Conservation (phyloP, 2,797 vertebrate species). For the Pipistrellus kuhlii region DNA sequence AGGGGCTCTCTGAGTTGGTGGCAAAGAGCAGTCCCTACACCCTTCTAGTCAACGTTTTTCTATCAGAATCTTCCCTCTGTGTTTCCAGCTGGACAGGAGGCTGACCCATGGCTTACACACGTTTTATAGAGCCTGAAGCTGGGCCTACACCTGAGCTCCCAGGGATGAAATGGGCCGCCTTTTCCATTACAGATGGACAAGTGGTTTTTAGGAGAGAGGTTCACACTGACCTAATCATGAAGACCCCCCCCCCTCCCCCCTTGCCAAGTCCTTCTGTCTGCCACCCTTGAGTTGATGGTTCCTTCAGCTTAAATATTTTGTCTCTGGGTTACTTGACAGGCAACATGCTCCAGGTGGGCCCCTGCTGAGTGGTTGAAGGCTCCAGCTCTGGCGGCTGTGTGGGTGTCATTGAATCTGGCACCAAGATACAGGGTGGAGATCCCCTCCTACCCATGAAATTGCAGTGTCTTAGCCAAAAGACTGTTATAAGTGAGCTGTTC, state of each 20-base stretch:
- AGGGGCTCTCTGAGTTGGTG: not conserved
- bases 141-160: not conserved
- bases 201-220: not conserved
- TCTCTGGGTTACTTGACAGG: not conserved
- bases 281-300: not conserved
- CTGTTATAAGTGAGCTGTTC: not conserved
- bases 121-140: not conserved
- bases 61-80: rapidly evolving
- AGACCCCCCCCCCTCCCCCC: not conserved
- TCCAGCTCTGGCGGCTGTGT: not conserved
- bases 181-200: not conserved
- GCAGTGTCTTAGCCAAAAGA: not conserved
- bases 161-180: not conserved
- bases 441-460: not conserved
- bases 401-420: not conserved
- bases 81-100: not conserved
- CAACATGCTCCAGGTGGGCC: not conserved
- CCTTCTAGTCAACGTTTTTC: not conserved
- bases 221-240: not conserved
- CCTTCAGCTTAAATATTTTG: not conserved
- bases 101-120: rapidly evolving
- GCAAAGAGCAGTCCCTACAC: not conserved
- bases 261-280: not conserved
- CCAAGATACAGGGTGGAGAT: not conserved
- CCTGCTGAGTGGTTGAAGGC: not conserved